These are phyloP conservation scores for Lagopus muta DNA, from an alignment of 2,113 vertebrate species.

Conservation along the genomic window DNA sequence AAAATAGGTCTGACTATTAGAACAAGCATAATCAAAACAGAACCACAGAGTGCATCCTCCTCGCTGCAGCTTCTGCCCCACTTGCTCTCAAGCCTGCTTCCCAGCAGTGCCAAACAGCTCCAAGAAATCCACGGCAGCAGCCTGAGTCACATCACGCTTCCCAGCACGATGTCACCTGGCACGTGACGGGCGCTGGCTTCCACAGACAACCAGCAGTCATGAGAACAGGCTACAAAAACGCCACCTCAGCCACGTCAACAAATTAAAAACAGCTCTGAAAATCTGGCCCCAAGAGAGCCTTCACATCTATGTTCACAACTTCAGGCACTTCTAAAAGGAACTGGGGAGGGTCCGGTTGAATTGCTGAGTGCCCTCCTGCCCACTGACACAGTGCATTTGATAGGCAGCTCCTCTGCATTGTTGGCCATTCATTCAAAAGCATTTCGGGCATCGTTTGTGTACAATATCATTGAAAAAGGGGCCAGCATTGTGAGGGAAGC, in stretches of 20 bases:
- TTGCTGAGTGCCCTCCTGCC: not conserved
- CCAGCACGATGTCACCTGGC: not conserved
- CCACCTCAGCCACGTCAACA: not conserved
- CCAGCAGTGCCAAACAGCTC: not conserved
- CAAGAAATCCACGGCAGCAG: not conserved
- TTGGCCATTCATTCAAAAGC: not conserved
- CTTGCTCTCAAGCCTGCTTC: not conserved
- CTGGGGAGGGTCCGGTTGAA: not conserved
- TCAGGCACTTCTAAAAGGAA: not conserved
- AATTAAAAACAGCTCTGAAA: not conserved
- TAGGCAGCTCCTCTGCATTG: not conserved
- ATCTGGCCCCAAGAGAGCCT: not conserved
- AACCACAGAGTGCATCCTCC: not conserved
- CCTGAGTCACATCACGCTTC: rapidly evolving
- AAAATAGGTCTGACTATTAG: constrained; percentile 39
- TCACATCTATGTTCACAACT: not conserved
- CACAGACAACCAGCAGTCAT: not conserved
- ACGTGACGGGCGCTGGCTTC: not conserved
- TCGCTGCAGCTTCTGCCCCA: constrained; percentile 17
- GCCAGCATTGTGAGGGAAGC: not conserved
- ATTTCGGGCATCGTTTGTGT: not conserved
- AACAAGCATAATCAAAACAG: not conserved
- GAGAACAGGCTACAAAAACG: not conserved
- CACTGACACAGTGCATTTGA: not conserved
- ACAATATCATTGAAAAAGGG: rapidly evolving